Conservation (phyloP, 2,888 invertebrate species). For the Salpingus planirostris region DNA sequence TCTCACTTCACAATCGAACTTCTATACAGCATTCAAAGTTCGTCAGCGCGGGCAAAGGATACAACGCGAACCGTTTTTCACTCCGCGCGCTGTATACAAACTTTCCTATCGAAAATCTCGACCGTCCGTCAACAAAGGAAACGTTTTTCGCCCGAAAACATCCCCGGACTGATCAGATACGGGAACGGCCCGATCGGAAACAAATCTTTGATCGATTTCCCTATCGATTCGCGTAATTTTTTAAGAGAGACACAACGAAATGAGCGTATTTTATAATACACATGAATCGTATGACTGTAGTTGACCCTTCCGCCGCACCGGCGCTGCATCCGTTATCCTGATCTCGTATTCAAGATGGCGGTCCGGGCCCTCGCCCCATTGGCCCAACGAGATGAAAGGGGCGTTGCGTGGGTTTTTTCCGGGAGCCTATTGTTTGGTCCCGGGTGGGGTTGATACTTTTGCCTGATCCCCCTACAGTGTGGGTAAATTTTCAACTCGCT, state of each 20-base stretch:
- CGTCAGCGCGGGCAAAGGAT: no score
- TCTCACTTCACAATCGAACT: no score
- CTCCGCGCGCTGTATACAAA: no score
- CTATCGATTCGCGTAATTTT: constrained; percentile 35
- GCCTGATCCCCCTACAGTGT: no score
- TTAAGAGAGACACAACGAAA: constrained; percentile 28
- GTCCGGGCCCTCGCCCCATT: constrained; percentile 21
- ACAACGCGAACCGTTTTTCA: no score
- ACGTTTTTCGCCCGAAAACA: no score
- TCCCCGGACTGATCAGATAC: no score
- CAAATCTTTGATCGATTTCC: constrained; percentile 22
- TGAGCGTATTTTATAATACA: constrained; percentile 29
- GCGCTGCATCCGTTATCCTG: constrained; percentile 29
- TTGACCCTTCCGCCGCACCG: constrained; percentile 28
- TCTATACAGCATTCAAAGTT: no score
- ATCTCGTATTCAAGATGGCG: constrained; percentile 34
- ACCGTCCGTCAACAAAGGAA: no score
- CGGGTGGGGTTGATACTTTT: constrained; percentile 19
- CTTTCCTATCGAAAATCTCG: no score
- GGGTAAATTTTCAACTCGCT: constrained; percentile 27
- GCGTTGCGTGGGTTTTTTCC: constrained; percentile 22
- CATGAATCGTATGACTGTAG: constrained; percentile 29
- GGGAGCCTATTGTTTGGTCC: constrained; percentile 14
- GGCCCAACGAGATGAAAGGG: constrained; percentile 23
- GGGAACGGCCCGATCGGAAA: no score